These are phyloP conservation scores for Acanthaster planci DNA, from an alignment of 35 echinoderm and acorn worm species.

Conservation along the genomic window DNA sequence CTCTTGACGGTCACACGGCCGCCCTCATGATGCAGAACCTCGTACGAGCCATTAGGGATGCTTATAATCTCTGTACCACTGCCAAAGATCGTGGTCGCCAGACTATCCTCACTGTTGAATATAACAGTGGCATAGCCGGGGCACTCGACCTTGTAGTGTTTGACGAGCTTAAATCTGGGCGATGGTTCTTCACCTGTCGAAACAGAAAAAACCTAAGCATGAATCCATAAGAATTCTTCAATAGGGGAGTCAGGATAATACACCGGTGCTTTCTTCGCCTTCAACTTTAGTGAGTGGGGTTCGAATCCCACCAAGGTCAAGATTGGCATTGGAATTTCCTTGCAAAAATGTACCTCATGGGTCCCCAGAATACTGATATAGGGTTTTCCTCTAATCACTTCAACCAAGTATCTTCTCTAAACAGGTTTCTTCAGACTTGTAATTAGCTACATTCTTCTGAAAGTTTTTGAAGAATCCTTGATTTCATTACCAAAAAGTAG, in stretches of 20 bases:
- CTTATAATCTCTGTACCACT: conserved; percentile 85
- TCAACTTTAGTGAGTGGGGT: neutral
- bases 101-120: conserved; percentile 91
- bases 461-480: too few species aligned
- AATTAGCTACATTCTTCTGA: too few species aligned
- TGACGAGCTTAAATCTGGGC: conserved; percentile 39
- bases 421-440: too few species aligned
- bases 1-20: conserved; percentile 61
- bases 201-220: neutral
- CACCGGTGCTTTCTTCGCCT: too few species aligned
- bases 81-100: conserved; percentile 95
- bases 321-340: too few species aligned
- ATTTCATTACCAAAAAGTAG: too few species aligned
- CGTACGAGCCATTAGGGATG: conserved; percentile 94
- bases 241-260: too few species aligned
- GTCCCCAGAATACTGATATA: too few species aligned
- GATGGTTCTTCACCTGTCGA: conserved; percentile 73
- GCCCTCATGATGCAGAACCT: conserved; percentile 87
- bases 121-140: conserved; percentile 95
- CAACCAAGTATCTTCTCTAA: too few species aligned
- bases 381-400: too few species aligned
- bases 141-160: conserved; percentile 92
- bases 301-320: neutral
- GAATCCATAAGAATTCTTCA: too few species aligned
- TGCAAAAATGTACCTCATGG: too few species aligned